Percentiles rank a stretch among this genome's conserved stretches.
Conservation (phyloP, 2,113 vertebrate genomes). For the Anguilla rostrata region DNA sequence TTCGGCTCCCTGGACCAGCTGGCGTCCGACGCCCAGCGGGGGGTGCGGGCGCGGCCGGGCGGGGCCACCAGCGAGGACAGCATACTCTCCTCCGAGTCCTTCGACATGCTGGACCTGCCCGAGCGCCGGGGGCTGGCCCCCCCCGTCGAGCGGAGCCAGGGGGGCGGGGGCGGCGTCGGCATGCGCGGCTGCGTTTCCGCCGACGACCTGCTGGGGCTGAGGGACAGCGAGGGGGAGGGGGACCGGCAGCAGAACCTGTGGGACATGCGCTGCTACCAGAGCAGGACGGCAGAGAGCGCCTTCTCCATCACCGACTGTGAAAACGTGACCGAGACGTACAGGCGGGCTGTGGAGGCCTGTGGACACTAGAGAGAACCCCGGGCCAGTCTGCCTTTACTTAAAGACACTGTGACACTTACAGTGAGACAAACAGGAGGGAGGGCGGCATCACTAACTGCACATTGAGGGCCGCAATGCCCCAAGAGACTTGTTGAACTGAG, state of each 20-base stretch:
- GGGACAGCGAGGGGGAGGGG: slow-evolving; percentile 49
- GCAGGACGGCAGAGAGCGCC: slow-evolving; percentile 65
- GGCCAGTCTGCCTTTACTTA: background rate
- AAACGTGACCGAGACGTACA: slow-evolving; percentile 67
- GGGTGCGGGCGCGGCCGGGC: slow-evolving; percentile 54
- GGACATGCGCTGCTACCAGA: slow-evolving; percentile 65
- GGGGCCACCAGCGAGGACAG: slow-evolving; percentile 88
- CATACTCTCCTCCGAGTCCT: slow-evolving; percentile 94
- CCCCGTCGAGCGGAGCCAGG: slow-evolving; percentile 21
- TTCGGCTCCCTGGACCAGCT: slow-evolving; percentile 75
- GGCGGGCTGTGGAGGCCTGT: slow-evolving; percentile 59
- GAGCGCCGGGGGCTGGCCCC: slow-evolving; percentile 40
- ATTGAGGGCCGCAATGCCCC: background rate
- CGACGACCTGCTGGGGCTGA: slow-evolving; percentile 80
- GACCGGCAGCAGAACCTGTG: slow-evolving; percentile 25
- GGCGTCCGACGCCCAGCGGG: slow-evolving; percentile 49
- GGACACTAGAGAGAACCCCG: slow-evolving; percentile 61
- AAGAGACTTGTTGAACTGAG: background rate
- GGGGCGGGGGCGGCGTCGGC: background rate
- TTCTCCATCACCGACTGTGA: slow-evolving; percentile 77
- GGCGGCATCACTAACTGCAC: background rate
- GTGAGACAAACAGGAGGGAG: background rate
- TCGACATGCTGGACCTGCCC: slow-evolving; percentile 89
- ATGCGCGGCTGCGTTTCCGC: slow-evolving; percentile 84
- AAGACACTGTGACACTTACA: background rate